Evolutionary conservation across 2,888 invertebrate species (phyloP).

Genomic region (Itoplectis maculator): DNA sequence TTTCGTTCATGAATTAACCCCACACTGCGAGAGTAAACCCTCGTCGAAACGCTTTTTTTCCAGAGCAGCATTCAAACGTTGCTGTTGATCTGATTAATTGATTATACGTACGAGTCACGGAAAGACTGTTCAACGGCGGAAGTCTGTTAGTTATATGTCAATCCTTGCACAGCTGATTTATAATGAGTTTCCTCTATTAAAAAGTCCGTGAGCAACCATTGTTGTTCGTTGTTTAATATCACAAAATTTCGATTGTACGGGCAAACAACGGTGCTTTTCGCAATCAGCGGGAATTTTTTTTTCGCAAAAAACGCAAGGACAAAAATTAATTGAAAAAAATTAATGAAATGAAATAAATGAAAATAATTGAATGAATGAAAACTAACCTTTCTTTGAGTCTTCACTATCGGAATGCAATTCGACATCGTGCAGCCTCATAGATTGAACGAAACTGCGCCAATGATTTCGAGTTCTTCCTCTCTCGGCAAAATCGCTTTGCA

Average conservation of each 20-base stretch:
- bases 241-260: too few species aligned
- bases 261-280: too few species aligned
- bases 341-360: not conserved
- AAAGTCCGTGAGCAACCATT: too few species aligned
- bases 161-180: not conserved
- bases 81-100: too few species aligned
- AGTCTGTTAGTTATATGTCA: conserved; percentile 1
- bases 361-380: not conserved
- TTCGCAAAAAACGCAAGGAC: too few species aligned
- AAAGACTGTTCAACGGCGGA: not conserved
- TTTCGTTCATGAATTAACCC: conserved; percentile 41
- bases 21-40: not conserved
- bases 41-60: too few species aligned
- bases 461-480: conserved; percentile 76
- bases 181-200: too few species aligned
- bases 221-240: too few species aligned
- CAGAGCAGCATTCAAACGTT: too few species aligned
- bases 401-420: conserved; percentile 80
- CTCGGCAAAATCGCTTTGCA: conserved; percentile 74
- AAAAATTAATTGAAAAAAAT: too few species aligned
- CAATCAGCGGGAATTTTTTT: too few species aligned
- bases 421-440: conserved; percentile 79
- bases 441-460: conserved; percentile 80
- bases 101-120: too few species aligned
- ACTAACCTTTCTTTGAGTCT: conserved; percentile 79